Evolutionary conservation across 2,888 invertebrate species (phyloP).

Genomic region (Kryphioiulus occultus): DNA sequence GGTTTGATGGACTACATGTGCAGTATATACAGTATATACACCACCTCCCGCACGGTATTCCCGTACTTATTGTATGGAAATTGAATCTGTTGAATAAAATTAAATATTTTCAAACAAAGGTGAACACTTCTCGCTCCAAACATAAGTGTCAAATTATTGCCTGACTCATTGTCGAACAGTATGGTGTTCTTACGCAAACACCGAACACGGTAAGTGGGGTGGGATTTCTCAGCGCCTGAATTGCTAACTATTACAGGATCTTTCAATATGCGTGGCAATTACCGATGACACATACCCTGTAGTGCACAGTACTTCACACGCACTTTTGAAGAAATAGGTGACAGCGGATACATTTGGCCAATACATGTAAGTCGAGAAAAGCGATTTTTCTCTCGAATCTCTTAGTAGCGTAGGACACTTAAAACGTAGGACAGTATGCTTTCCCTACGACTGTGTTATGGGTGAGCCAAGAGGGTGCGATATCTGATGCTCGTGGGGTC

Average conservation of each 20-base stretch:
- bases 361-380: slow-evolving; percentile 16
- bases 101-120: no score
- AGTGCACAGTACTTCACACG: neutral
- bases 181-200: no score
- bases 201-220: neutral
- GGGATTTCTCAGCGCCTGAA: neutral
- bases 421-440: neutral
- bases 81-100: no score
- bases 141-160: no score
- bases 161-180: no score
- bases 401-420: slow-evolving; percentile 24
- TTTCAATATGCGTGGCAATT: neutral
- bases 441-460: neutral
- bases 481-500: slow-evolving; percentile 8
- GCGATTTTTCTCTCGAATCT: neutral
- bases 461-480: slow-evolving; percentile 16
- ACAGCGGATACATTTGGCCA: neutral
- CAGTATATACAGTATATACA: no score
- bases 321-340: neutral
- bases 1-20: no score
- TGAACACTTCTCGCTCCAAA: no score
- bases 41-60: no score
- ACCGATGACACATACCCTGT: neutral
- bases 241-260: neutral
- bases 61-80: no score